Percentiles rank a stretch among this genome's conserved stretches.
These are phyloP conservation scores for Charanyca ferruginea DNA, from an alignment of 2,888 invertebrate species.

Conservation along the genomic window DNA sequence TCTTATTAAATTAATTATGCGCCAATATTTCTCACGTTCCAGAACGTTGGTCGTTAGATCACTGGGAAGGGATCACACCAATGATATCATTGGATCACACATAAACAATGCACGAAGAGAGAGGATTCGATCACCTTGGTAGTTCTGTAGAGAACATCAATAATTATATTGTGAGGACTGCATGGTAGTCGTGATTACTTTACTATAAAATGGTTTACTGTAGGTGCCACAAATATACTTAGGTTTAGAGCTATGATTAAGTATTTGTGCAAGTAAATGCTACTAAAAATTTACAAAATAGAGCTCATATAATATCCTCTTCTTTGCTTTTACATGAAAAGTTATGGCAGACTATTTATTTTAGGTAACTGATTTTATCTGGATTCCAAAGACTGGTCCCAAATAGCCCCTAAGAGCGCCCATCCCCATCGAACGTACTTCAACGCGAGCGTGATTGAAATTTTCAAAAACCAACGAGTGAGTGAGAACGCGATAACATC, in stretches of 20 bases:
- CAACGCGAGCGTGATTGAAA: too few relatives aligned
- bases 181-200: slow-evolving; percentile 49
- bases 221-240: slow-evolving; percentile 2
- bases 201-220: slow-evolving; percentile 31
- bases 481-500: too few relatives aligned
- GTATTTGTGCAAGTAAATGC: slow-evolving; percentile 1
- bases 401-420: too few relatives aligned
- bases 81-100: too few relatives aligned
- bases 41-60: slow-evolving; percentile 36
- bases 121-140: slow-evolving; percentile 64
- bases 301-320: neutral
- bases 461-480: too few relatives aligned
- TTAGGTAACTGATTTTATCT: slow-evolving; percentile 8
- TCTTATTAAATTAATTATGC: slow-evolving; percentile 27
- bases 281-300: neutral
- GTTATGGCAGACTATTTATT: neutral
- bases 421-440: too few relatives aligned
- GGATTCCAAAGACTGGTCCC: too few relatives aligned
- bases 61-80: slow-evolving; percentile 46
- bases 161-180: slow-evolving; percentile 52
- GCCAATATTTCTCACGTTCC: slow-evolving; percentile 52
- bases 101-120: slow-evolving; percentile 62
- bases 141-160: slow-evolving; percentile 59
- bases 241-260: neutral
- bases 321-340: too few relatives aligned